Base-by-base conservation (phyloP, 2,797 vertebrate genomes). In the Pagetopsis macropterus region DNA sequence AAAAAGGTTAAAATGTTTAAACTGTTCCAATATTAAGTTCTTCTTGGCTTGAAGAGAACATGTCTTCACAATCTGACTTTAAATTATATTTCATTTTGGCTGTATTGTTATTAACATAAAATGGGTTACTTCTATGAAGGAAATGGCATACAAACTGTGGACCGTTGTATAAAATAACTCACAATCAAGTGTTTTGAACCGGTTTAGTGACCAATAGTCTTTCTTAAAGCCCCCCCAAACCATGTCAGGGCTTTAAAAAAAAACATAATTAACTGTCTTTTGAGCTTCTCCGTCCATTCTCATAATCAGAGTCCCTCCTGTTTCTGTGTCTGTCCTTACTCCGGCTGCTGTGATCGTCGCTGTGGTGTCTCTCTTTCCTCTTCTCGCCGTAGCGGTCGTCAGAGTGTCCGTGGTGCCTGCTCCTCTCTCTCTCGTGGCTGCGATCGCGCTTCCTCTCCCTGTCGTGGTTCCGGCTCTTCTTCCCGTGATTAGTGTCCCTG, bases 381-480 rank as follows among this genome's bases (percentile, higher is more conserved):
- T 93, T 96, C 62, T 98, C 97, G 7, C 90, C 75, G 12, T 94
- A 93, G 79, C 94, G 95, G 23, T 94, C 92, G 0, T 95, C 94
- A 2, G 90, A 90, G 83, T 93, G 89, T 49, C 92, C 93, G 79
- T 95, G 79, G 88, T 95, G 84, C 90, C 95, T 83, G n/a, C 90
- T 92, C 82, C 91, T 89, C 83, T 92, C 91, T 85, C 92, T 84
- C 93, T 93, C 91, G 0, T 85, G 16, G 83, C 76, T 62, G 37
- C 86, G 88, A 0, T 90, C 87, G 0, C 87, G 67, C 91, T 89
- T 96, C 51, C 87, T 92, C 41, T 96, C 96, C 60, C 91, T 94
- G 55, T 97, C 96, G 1, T 97, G 94, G 64, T 95, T 89, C 37
- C 95, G 91, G 80, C 95, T 96, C 88, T 96, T 98, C 85, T 95